A percentile compares a stretch with the other conserved stretches of the same genome.
Evolutionary conservation across 2,888 invertebrate species (phyloP).

Genomic region (Meteorus colon): DNA sequence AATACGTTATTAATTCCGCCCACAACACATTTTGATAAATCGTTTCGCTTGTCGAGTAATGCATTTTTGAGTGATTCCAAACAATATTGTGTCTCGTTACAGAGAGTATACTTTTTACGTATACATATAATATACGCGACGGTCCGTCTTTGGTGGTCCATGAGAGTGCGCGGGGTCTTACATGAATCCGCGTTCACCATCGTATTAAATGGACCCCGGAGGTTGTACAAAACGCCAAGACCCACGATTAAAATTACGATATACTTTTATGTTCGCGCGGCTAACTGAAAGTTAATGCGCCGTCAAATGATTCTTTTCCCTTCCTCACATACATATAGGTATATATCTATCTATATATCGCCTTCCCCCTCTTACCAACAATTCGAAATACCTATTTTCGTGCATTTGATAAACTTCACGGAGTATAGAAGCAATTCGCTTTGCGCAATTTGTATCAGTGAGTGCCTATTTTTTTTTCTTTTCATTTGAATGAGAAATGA

Average conservation of each 20-base stretch:
- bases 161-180: constrained; percentile 22
- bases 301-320: constrained; percentile 57
- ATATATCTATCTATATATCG: constrained; percentile 42
- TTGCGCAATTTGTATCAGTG: constrained; percentile 56
- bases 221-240: constrained; percentile 49
- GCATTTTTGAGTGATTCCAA: constrained; percentile 55
- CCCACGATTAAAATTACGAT: constrained; percentile 67
- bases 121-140: constrained; percentile 13
- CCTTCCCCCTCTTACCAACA: constrained; percentile 29
- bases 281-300: constrained; percentile 67
- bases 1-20: constrained; percentile 66
- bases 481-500: too few species aligned
- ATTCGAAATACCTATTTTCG: constrained; percentile 32
- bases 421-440: constrained; percentile 43
- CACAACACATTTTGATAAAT: constrained; percentile 50
- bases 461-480: constrained; percentile 48
- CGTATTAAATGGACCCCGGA: constrained; percentile 41
- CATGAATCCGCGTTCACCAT: constrained; percentile 58
- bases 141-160: constrained; percentile 65
- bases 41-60: constrained; percentile 53
- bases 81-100: constrained; percentile 38
- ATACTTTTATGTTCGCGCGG: constrained; percentile 60
- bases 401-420: constrained; percentile 46
- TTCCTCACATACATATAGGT: constrained; percentile 14
- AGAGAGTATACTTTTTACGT: constrained; percentile 37